A percentile compares a stretch with the other conserved stretches of the same genome.
Evolutionary conservation across 2,888 invertebrate species (phyloP).

Genomic region (Caenorhabditis afra): DNA sequence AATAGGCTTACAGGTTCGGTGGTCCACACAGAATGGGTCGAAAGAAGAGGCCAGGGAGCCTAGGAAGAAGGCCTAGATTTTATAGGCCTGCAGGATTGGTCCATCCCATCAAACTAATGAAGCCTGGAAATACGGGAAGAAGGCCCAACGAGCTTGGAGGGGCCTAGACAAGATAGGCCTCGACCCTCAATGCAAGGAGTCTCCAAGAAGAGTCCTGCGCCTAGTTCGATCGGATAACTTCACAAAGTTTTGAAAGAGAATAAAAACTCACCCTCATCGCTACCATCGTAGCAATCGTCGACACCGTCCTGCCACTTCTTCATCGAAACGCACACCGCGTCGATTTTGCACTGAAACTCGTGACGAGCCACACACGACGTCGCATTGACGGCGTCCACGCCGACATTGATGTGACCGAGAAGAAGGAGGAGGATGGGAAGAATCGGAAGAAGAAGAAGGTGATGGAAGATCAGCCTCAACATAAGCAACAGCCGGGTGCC

Average conservation of each 20-base stretch:
- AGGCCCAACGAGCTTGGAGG: no score
- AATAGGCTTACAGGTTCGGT: no score
- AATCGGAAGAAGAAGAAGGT: not conserved
- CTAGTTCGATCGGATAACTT: not conserved
- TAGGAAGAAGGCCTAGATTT: no score
- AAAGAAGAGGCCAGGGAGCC: no score
- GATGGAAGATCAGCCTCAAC: no score
- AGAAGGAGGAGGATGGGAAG: not conserved
- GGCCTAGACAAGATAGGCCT: no score
- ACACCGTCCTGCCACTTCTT: conserved; percentile 75
- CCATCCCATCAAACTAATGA: no score
- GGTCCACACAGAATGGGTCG: no score
- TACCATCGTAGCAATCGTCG: conserved; percentile 77
- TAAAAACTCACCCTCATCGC: conserved; percentile 73
- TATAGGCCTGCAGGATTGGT: no score
- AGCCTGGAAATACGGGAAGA: no score
- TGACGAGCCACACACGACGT: conserved; percentile 21
- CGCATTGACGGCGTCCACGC: not conserved
- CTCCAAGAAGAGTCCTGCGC: not conserved
- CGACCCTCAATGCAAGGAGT: no score
- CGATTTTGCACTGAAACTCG: conserved; percentile 64
- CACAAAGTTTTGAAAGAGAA: not conserved
- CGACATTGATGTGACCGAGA: not conserved
- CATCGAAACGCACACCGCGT: conserved; percentile 64
- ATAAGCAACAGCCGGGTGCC: no score